A percentile compares a stretch with the other conserved stretches of the same genome.
Evolutionary conservation across 92 coral and sea anemone species (phyloP).

Genomic region (Siderastrea radians): DNA sequence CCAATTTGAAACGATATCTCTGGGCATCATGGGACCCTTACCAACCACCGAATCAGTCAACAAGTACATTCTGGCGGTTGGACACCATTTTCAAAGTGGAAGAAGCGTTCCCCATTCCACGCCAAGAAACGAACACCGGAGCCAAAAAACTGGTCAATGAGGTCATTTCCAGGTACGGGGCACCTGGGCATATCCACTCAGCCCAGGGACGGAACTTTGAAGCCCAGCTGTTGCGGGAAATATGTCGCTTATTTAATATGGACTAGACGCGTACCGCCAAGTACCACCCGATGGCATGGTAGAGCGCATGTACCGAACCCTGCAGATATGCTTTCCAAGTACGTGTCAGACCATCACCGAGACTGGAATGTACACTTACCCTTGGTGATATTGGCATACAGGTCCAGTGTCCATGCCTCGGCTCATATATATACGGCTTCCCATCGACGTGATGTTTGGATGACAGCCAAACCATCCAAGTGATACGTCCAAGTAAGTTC

Average conservation of each 20-base stretch:
- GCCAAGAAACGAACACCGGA: constrained; percentile 61
- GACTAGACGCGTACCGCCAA: constrained; percentile 24
- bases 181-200: constrained; percentile 37
- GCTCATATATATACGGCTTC: neutral
- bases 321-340: constrained; percentile 59
- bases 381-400: constrained; percentile 48
- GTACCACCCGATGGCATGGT: constrained; percentile 65
- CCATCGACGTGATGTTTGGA: too few species aligned
- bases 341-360: constrained; percentile 45
- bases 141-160: constrained; percentile 51
- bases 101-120: constrained; percentile 49
- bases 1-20: constrained; percentile 32
- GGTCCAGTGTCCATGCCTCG: constrained; percentile 44
- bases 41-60: constrained; percentile 42
- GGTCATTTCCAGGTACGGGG: constrained; percentile 49
- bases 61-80: constrained; percentile 43
- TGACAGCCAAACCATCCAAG: too few species aligned
- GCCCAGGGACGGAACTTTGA: constrained; percentile 70
- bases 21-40: constrained; percentile 66
- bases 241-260: constrained; percentile 8
- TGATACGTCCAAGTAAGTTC: too few species aligned
- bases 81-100: constrained; percentile 62
- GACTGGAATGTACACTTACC: constrained; percentile 64
- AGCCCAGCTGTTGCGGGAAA: constrained; percentile 41
- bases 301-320: constrained; percentile 45